Evolutionary conservation across 1,140 invertebrate species (phyloP).

Genomic region (Frieseomelitta varia): DNA sequence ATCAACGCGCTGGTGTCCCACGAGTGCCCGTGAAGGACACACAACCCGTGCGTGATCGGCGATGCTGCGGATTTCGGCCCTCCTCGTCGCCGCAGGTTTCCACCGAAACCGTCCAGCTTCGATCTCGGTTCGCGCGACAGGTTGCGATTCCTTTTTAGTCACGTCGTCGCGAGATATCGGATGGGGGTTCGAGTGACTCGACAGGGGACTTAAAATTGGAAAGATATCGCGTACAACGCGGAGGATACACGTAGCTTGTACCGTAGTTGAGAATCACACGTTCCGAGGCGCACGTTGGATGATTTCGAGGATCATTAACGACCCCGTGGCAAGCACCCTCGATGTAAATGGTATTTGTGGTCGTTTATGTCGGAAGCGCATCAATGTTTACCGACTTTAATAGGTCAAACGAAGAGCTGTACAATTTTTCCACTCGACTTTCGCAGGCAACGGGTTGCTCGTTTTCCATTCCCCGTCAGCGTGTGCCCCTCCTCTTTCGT

Average conservation of each 20-base stretch:
- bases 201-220: too few relatives aligned
- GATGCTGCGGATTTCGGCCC: background rate
- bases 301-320: background rate
- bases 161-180: background rate
- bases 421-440: background rate
- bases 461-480: background rate
- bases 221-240: too few relatives aligned
- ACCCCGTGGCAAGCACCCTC: background rate
- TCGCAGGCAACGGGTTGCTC: background rate
- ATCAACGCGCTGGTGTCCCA: conserved; percentile 4
- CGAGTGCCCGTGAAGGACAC: conserved; percentile 21
- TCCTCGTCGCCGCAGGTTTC: background rate
- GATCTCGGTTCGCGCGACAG: background rate
- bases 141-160: background rate
- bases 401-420: conserved; percentile 2
- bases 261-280: background rate
- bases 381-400: conserved; percentile 36
- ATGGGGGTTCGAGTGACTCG: background rate
- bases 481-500: background rate
- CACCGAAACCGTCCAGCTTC: too few relatives aligned
- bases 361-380: conserved; percentile 12
- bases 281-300: background rate
- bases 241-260: background rate
- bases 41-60: background rate
- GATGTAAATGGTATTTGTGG: background rate